Percentiles rank a stretch among this genome's conserved stretches.
These are phyloP conservation scores for Butorides virescens DNA, from an alignment of 2,113 vertebrate genomes.

Conservation along the genomic window DNA sequence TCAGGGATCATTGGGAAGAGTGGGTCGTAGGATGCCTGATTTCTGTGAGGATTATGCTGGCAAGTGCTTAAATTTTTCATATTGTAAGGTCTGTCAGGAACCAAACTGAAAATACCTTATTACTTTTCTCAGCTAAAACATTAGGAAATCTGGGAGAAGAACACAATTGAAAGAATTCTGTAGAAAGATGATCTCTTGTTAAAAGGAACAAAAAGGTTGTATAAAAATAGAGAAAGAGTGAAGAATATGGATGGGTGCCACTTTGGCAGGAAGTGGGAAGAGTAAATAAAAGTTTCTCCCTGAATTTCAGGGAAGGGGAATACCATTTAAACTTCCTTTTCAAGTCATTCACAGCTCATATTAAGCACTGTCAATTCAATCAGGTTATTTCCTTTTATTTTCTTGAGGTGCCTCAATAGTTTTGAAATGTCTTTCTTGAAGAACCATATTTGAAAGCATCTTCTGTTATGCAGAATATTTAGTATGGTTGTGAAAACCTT, in stretches of 20 bases:
- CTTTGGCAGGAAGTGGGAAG: not conserved
- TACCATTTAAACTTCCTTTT: not conserved
- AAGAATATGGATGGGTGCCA: not conserved
- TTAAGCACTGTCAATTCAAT: not conserved
- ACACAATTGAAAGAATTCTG: not conserved
- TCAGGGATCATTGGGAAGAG: fast-evolving
- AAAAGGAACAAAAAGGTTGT: not conserved
- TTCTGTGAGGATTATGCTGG: not conserved
- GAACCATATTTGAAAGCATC: not conserved
- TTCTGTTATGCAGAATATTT: not conserved
- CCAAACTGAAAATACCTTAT: not conserved
- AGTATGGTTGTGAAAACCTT: not conserved
- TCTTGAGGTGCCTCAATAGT: not conserved
- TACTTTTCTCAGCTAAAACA: not conserved
- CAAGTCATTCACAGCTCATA: not conserved
- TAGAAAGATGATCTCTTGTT: not conserved
- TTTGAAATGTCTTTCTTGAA: not conserved
- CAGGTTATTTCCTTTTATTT: not conserved
- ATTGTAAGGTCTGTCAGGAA: not conserved
- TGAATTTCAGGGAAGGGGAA: not conserved
- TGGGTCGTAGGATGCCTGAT: not conserved
- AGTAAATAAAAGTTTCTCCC: not conserved
- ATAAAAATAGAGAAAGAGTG: not conserved
- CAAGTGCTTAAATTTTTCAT: not conserved
- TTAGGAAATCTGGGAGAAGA: not conserved